Conservation (phyloP, 2,797 vertebrate species). For the Glossophaga mutica region DNA sequence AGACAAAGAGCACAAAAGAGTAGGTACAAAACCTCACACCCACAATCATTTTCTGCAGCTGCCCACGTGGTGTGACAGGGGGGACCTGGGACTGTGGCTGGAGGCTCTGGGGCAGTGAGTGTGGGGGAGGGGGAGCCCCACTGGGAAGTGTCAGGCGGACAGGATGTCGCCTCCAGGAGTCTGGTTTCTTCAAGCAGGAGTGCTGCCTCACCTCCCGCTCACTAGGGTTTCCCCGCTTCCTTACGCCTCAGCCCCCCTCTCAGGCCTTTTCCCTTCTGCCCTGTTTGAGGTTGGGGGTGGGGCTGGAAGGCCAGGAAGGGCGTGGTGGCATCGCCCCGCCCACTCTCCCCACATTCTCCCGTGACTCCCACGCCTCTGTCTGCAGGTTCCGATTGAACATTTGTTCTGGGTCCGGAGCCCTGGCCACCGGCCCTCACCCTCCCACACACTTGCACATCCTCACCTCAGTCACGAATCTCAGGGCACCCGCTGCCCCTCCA, state of each 20-base stretch:
- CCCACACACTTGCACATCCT: not conserved
- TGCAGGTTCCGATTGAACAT: not conserved
- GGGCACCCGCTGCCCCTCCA: not conserved
- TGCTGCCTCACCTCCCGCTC: not conserved
- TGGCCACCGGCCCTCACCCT: not conserved
- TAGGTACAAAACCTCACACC: not conserved
- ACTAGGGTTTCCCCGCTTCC: too few relatives aligned
- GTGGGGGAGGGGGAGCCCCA: not conserved
- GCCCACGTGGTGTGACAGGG: not conserved
- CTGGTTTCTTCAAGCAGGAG: not conserved
- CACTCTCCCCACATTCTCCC: not conserved
- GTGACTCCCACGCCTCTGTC: not conserved
- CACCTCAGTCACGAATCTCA: not conserved
- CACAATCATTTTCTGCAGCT: not conserved
- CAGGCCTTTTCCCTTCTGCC: too few relatives aligned
- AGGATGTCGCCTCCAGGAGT: not conserved
- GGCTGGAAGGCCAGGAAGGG: too few relatives aligned
- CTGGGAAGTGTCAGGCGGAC: not conserved
- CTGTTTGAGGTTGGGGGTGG: too few relatives aligned
- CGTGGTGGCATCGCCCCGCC: too few relatives aligned
- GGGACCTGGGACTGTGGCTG: not conserved
- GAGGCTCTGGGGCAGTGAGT: not conserved
- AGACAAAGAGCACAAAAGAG: not conserved
- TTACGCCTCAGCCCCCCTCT: not conserved
- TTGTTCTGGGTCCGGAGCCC: not conserved